These are phyloP conservation scores for Drosophila murphyi DNA, from an alignment of 1,140 invertebrate genomes.

Conservation along the genomic window DNA sequence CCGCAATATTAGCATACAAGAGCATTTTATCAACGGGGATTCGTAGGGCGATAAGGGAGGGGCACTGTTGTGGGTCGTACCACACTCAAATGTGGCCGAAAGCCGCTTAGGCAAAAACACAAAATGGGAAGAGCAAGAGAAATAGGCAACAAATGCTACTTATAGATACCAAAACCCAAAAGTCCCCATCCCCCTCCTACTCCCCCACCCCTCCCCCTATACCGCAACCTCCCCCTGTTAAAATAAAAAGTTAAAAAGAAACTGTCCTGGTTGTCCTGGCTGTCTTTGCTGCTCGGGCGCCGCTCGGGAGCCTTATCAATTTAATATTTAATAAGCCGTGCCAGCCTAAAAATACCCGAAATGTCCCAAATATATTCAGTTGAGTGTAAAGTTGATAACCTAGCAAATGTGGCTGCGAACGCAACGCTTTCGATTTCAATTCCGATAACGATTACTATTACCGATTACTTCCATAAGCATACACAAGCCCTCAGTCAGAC, in stretches of 20 bases:
- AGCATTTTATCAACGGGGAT: constrained; percentile 22
- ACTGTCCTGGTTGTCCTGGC: background rate
- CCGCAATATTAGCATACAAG: constrained; percentile 68
- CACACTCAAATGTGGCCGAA: constrained; percentile 34
- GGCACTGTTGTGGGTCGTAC: background rate
- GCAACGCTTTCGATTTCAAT: constrained; percentile 1
- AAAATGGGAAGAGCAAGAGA: constrained; percentile 32
- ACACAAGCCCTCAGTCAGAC: constrained; percentile 21
- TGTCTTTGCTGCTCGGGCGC: background rate
- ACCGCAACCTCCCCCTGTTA: background rate
- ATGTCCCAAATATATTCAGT: constrained; percentile 66
- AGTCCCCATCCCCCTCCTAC: background rate
- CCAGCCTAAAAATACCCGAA: constrained; percentile 46
- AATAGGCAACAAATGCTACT: constrained; percentile 34
- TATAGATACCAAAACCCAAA: constrained; percentile 18
- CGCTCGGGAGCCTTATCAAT: constrained; percentile 65
- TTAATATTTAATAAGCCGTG: constrained; percentile 82
- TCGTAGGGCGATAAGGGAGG: background rate
- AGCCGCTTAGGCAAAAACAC: constrained; percentile 58
- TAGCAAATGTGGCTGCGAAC: background rate
- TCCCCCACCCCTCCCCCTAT: background rate
- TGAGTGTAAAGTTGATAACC: constrained; percentile 81
- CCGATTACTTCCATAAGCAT: constrained; percentile 33
- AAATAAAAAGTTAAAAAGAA: constrained; percentile 15
- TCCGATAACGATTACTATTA: constrained; percentile 39